Percentiles rank a stretch among this genome's conserved stretches.
Evolutionary conservation across 1,140 invertebrate species (phyloP).

Genomic region (Temnothorax curvispinosus): DNA sequence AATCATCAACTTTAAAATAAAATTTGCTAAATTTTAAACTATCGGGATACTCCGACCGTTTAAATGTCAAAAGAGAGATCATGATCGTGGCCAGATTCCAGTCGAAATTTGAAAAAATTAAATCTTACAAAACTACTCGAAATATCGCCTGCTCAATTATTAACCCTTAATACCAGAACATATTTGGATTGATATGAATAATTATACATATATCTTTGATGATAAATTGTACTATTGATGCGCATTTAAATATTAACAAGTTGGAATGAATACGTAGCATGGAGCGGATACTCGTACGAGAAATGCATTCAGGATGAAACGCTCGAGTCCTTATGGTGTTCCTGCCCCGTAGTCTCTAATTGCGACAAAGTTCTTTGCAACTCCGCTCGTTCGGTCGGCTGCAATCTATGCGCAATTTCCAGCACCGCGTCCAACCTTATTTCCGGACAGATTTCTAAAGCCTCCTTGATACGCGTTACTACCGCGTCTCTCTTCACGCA

Average conservation of each 20-base stretch:
- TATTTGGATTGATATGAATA: slow-evolving; percentile 43
- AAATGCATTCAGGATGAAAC: slow-evolving; percentile 74
- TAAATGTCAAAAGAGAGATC: background rate
- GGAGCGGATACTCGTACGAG: slow-evolving; percentile 68
- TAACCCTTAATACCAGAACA: background rate
- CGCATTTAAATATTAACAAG: slow-evolving; percentile 64
- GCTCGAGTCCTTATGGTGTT: slow-evolving; percentile 79
- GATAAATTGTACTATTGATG: slow-evolving; percentile 67
- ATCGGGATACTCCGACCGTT: background rate
- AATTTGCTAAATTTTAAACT: background rate
- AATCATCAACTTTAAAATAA: background rate
- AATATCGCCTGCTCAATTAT: background rate
- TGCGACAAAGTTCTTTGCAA: slow-evolving; percentile 91
- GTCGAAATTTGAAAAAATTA: background rate
- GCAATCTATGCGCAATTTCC: slow-evolving; percentile 92
- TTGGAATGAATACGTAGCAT: slow-evolving; percentile 57
- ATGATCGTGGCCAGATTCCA: background rate
- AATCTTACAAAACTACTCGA: background rate
- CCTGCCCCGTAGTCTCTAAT: slow-evolving; percentile 84
- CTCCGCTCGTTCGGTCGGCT: slow-evolving; percentile 91
- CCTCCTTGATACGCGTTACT: slow-evolving; percentile 90
- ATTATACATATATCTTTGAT: slow-evolving; percentile 41
- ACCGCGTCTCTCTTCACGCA: slow-evolving; percentile 94
- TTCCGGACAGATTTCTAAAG: slow-evolving; percentile 91
- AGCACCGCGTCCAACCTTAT: slow-evolving; percentile 92